A percentile compares a stretch with the other conserved stretches of the same genome.
Conservation (phyloP, 2,113 vertebrate genomes). For the Urocynchramus pylzowi region DNA sequence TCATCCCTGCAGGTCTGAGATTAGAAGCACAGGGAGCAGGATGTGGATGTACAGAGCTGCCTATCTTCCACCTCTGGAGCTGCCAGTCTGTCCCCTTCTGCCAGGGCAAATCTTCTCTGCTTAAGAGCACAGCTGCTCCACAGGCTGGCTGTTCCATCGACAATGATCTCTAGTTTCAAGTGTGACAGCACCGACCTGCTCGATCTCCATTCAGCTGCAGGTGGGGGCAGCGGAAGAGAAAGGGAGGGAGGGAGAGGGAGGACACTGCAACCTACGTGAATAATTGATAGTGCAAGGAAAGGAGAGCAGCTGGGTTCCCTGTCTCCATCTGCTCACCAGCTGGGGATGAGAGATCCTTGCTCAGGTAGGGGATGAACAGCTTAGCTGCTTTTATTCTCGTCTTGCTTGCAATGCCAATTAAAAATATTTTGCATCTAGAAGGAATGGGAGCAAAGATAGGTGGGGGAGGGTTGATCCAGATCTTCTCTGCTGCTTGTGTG, state of each 20-base stretch:
- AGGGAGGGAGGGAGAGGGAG: conserved; percentile 70
- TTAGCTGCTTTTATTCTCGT: conserved; percentile 16
- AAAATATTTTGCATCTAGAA: conserved; percentile 8
- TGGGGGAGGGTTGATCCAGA: not conserved
- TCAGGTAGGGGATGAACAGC: conserved; percentile 57
- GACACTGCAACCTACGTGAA: conserved; percentile 76
- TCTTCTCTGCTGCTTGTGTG: not conserved
- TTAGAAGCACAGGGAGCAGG: not conserved
- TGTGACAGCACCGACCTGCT: conserved; percentile 66
- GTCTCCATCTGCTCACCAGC: conserved; percentile 47
- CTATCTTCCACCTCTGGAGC: not conserved
- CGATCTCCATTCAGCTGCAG: conserved; percentile 37
- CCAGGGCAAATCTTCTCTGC: not conserved
- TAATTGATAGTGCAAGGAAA: conserved; percentile 63
- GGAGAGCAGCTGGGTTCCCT: conserved; percentile 60
- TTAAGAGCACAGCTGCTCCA: not conserved
- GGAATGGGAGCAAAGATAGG: not conserved
- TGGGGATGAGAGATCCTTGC: conserved; percentile 45
- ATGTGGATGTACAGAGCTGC: not conserved
- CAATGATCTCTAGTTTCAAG: conserved; percentile 47
- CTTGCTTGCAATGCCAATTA: conserved; percentile 37
- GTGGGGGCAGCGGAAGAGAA: conserved; percentile 69
- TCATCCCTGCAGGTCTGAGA: not conserved
- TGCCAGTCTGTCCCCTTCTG: not conserved
- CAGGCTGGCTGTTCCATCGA: not conserved